Conservation (phyloP, 1,140 invertebrate species). For the Neuroterus valhalla region DNA sequence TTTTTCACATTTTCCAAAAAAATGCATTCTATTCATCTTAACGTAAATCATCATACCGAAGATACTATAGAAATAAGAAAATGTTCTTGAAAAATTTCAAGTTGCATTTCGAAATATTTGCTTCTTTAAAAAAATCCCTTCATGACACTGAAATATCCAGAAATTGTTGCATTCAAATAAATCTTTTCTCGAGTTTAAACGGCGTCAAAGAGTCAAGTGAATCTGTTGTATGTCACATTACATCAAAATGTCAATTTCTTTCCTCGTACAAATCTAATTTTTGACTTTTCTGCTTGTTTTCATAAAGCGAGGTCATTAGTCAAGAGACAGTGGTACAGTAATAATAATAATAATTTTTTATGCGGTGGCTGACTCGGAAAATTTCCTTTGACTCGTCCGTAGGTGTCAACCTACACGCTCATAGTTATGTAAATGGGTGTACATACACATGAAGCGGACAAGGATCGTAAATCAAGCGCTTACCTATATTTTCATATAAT, state of each 20-base stretch:
- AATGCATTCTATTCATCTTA: no score
- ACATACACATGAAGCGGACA: slow-evolving; percentile 56
- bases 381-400: slow-evolving; percentile 56
- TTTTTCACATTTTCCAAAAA: no score
- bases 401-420: slow-evolving; percentile 55
- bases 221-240: not conserved
- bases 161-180: no score
- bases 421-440: slow-evolving; percentile 61
- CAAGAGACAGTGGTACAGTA: slow-evolving; percentile 10
- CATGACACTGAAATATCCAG: no score
- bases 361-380: slow-evolving; percentile 51
- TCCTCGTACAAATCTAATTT: not conserved
- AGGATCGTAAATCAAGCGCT: slow-evolving; percentile 65
- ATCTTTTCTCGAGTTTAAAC: no score
- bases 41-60: no score
- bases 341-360: slow-evolving; percentile 14
- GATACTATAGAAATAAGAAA: no score
- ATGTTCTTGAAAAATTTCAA: no score
- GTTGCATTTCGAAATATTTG: no score
- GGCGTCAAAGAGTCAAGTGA: not conserved
- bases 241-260: not conserved
- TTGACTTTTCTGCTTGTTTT: slow-evolving; percentile 1
- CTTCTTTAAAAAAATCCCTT: no score
- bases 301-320: not conserved
- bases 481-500: slow-evolving; percentile 67